A percentile compares a stretch with the other conserved stretches of the same genome.
Conservation (phyloP, 2,888 invertebrate species). For the Sericinus montela region DNA sequence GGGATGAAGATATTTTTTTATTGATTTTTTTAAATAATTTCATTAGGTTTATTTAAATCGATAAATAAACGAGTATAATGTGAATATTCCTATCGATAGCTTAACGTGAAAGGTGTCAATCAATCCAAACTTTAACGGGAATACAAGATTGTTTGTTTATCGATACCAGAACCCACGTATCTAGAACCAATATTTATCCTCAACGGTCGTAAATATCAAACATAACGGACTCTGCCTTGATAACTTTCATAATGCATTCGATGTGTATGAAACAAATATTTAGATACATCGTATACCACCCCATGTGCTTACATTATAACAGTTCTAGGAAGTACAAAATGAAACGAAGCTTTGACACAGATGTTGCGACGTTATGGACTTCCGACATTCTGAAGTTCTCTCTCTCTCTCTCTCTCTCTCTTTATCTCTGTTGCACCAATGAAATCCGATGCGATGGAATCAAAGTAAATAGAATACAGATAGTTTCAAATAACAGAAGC, state of each 20-base stretch:
- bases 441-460: neutral
- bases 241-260: constrained; percentile 15
- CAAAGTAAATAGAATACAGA: constrained; percentile 7
- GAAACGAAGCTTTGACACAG: neutral
- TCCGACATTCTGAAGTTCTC: constrained; percentile 2
- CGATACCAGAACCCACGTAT: constrained; percentile 14
- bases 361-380: constrained; percentile 6
- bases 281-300: neutral
- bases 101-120: constrained; percentile 3
- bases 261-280: constrained; percentile 16
- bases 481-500: neutral
- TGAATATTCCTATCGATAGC: neutral
- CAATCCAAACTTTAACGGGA: constrained; percentile 9
- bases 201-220: constrained; percentile 16
- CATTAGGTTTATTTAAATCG: too few relatives aligned
- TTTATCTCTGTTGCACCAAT: too few relatives aligned
- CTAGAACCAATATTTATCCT: constrained; percentile 13
- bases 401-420: too few relatives aligned
- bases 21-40: too few relatives aligned
- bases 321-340: neutral
- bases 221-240: constrained; percentile 17
- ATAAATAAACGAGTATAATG: too few relatives aligned
- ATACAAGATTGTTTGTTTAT: constrained; percentile 13
- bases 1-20: too few relatives aligned
- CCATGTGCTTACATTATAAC: neutral